Percentiles rank a stretch among this genome's conserved stretches.
These are phyloP conservation scores for Vanessa atalanta DNA, from an alignment of 1,140 invertebrate genomes.

Conservation along the genomic window DNA sequence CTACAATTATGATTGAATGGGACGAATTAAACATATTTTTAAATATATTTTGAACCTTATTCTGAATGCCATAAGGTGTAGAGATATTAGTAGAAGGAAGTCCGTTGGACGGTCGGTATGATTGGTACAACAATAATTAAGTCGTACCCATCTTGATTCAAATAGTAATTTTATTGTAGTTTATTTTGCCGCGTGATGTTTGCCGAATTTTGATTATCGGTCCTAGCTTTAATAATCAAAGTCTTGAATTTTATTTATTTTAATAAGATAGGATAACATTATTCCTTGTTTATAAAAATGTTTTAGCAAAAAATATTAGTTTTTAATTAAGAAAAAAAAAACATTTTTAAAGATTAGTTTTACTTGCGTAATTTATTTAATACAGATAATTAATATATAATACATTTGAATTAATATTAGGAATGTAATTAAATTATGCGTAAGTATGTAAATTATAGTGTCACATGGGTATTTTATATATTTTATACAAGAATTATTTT, in stretches of 20 bases:
- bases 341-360: no score
- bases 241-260: no score
- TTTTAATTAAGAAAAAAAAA: no score
- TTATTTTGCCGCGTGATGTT: conserved; percentile 41
- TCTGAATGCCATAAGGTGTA: neutral
- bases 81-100: conserved; percentile 1
- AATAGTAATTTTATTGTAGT: conserved; percentile 47
- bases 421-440: no score
- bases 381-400: no score
- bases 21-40: conserved; percentile 13
- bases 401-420: no score
- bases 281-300: no score
- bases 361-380: no score
- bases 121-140: conserved; percentile 70
- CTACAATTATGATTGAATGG: conserved; percentile 50
- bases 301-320: no score
- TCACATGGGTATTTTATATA: no score
- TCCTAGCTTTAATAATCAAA: no score
- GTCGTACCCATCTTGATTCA: conserved; percentile 45
- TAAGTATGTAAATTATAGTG: neutral
- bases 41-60: conserved; percentile 14
- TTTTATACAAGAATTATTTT: neutral
- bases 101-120: conserved; percentile 38
- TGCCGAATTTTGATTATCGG: neutral
- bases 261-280: neutral